A percentile compares a stretch with the other conserved stretches of the same genome.
These are phyloP conservation scores for Eueremaeus valkanovi DNA, from an alignment of 2,888 invertebrate species.

Conservation along the genomic window DNA sequence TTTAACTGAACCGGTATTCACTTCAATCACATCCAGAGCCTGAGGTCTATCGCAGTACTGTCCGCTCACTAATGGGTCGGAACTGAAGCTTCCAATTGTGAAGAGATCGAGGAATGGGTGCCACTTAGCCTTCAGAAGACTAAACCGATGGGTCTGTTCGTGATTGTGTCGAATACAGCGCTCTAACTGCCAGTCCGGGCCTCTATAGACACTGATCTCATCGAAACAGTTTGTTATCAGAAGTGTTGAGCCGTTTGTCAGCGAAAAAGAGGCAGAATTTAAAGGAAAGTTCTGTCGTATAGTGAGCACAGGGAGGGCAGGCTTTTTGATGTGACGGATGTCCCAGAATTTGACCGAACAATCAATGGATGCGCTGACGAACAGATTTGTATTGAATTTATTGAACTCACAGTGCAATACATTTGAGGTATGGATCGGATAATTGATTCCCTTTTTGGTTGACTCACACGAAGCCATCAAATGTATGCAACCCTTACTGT, in stretches of 20 bases:
- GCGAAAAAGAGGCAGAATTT: slow-evolving; percentile 48
- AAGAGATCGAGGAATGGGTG: slow-evolving; percentile 23
- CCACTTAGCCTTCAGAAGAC: slow-evolving; percentile 10
- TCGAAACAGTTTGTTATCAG: slow-evolving; percentile 51
- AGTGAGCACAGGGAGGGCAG: slow-evolving; percentile 26
- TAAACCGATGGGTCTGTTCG: slow-evolving; percentile 42
- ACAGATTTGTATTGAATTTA: slow-evolving; percentile 38
- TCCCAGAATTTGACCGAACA: slow-evolving; percentile 50
- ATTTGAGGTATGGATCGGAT: slow-evolving; percentile 39
- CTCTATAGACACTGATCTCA: slow-evolving; percentile 49
- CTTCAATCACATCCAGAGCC: slow-evolving; percentile 11
- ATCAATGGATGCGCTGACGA: slow-evolving; percentile 42
- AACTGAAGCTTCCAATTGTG: slow-evolving; percentile 16
- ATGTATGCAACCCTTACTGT: slow-evolving; percentile 9
- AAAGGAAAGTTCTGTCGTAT: slow-evolving; percentile 38
- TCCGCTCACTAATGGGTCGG: neutral
- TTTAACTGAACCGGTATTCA: neutral
- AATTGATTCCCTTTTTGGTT: too few relatives aligned
- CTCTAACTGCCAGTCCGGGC: slow-evolving; percentile 50
- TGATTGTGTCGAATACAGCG: slow-evolving; percentile 50
- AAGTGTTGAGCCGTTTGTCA: slow-evolving; percentile 50
- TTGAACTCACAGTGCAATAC: slow-evolving; percentile 41
- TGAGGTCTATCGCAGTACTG: slow-evolving; percentile 6
- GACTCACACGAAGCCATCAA: neutral
- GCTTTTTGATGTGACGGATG: slow-evolving; percentile 49